Conservation (phyloP, 2,797 vertebrate genomes). For the Gadopsis bispinosus region DNA sequence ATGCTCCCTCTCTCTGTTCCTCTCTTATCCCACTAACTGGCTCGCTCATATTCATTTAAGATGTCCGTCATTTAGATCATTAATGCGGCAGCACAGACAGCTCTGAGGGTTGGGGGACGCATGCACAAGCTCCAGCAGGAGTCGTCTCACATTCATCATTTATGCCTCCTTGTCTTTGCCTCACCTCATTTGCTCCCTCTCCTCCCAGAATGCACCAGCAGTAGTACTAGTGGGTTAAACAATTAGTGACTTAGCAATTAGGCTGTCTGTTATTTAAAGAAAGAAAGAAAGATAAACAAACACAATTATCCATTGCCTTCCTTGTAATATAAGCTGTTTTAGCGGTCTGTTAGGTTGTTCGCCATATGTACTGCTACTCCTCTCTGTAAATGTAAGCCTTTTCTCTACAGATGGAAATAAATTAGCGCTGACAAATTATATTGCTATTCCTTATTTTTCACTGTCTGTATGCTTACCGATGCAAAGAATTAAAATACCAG, state of each 20-base stretch:
- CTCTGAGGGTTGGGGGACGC: constrained; percentile 67
- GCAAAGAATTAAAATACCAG: constrained; percentile 28
- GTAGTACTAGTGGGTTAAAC: constrained; percentile 22
- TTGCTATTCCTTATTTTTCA: neutral
- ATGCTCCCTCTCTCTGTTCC: neutral
- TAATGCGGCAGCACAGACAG: constrained; percentile 62
- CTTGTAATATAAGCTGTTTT: constrained; percentile 7
- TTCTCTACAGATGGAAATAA: constrained; percentile 12
- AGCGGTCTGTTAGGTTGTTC: constrained; percentile 20
- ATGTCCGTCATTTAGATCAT: constrained; percentile 41
- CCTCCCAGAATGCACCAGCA: constrained; percentile 54
- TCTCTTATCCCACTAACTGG: constrained; percentile 25
- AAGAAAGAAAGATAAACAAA: constrained; percentile 35
- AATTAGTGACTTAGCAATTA: constrained; percentile 43
- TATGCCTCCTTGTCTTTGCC: constrained; percentile 82
- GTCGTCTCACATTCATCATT: constrained; percentile 84
- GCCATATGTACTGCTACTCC: neutral
- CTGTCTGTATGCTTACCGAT: constrained; percentile 19
- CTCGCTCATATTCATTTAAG: constrained; percentile 55
- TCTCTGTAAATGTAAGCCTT: neutral
- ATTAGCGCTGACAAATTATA: neutral
- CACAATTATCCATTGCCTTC: constrained; percentile 26
- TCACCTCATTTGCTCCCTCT: constrained; percentile 78
- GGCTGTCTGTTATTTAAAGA: constrained; percentile 37
- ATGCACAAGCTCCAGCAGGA: constrained; percentile 74